Base-by-base conservation (phyloP, 2,797 vertebrate genomes). In the Choloepus didactylus region DNA sequence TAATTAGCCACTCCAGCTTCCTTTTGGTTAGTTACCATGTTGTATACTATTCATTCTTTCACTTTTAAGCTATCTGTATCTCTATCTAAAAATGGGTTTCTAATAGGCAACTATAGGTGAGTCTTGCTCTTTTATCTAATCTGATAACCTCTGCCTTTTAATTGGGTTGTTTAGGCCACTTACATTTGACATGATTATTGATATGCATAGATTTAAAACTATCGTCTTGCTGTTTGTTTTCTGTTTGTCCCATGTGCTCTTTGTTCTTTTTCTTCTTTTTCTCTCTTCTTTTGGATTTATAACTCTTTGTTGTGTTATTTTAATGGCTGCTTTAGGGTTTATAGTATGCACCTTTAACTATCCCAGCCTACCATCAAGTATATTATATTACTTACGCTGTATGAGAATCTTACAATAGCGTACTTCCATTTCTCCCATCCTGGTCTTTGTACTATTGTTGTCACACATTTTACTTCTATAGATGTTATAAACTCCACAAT, bases 121-220 rank as follows among this genome's bases (percentile, higher is more conserved):
- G 46, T 10, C 46, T 49, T 10, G 46, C 46, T 49, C 6, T 49
- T 49, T 49, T 49, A 49, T 49, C 46, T 7, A 49, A 49, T 49
- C 46, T 49, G 46, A 49, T 49, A 6, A 49, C 10, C 10, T 49
- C 46, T 49, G 46, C 46, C 46, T 49, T 49, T 49, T 49, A 49
- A 49, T 49, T 49, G 6, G 46, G 46, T 49, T 49, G 46, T 49
- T 49, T 49, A 49, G 46, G 10, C 46, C 46, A 7, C 70, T 89
- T 59, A 49, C 31, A 46, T 88, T 76, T 90, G 44, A 85, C 31
- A n/a, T 54, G 59, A 49, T 91, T 91, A 56, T 31, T 91, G 49
- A 87, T 81, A 31, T 76, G 14, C 46, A 77, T 67, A 38, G 12
- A 73, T 87, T 87, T 75, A 87, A 75, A 44, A 81, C 25, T 49